phyloP scores from a whole-genome alignment of 1,140 invertebrate species.

The Portunus trituberculatus region DNA sequence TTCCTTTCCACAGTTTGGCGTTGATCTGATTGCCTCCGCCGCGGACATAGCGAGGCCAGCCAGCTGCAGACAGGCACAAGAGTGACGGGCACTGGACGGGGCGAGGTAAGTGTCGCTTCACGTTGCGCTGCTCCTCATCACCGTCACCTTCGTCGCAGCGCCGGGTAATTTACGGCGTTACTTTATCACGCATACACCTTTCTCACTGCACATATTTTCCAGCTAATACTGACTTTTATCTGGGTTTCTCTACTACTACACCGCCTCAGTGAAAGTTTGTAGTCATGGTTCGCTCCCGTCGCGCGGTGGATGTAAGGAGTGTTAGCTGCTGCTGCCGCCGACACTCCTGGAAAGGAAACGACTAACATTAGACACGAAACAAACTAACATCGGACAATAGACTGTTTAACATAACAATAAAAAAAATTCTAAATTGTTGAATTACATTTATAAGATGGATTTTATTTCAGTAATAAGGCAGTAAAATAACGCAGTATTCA shows the following conservation, averaged over 20 bases:
- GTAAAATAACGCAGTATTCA: no score
- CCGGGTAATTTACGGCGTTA: not conserved
- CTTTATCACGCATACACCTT: not conserved
- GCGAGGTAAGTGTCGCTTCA: not conserved
- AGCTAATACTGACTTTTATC: not conserved
- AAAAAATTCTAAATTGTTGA: no score
- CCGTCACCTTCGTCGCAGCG: not conserved
- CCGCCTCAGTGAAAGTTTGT: not conserved
- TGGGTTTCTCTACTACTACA: not conserved
- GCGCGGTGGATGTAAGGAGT: not conserved
- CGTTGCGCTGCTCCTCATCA: not conserved
- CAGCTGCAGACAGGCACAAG: not conserved
- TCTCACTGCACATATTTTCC: not conserved
- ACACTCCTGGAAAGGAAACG: not conserved
- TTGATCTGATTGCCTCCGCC: no score
- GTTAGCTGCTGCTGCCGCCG: not conserved
- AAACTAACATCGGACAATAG: no score
- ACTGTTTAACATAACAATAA: no score
- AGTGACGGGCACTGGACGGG: not conserved
- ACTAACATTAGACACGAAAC: not conserved
- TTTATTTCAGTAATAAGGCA: no score
- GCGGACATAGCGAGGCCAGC: no score
- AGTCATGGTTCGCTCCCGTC: not conserved
- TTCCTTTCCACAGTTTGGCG: no score
- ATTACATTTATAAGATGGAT: no score